These are phyloP conservation scores for Microctonus aethiopoides DNA, from an alignment of 2,888 invertebrate species.

Conservation along the genomic window DNA sequence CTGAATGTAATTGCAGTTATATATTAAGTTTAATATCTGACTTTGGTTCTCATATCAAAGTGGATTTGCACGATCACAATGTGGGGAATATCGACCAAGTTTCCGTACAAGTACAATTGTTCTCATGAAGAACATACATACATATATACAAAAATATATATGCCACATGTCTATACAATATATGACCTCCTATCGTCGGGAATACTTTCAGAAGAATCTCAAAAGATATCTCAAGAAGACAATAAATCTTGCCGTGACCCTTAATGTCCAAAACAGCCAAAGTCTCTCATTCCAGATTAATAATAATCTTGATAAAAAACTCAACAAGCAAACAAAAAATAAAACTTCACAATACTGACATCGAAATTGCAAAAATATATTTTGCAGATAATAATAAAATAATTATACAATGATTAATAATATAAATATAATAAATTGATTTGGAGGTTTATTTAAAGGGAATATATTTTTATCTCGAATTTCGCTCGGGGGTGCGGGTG, in stretches of 20 bases:
- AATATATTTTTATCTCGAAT: too few relatives aligned
- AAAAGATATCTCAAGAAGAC: slow-evolving; percentile 55
- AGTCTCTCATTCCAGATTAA: slow-evolving; percentile 38
- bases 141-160: not conserved
- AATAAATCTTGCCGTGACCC: slow-evolving; percentile 60
- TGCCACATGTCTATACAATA: not conserved
- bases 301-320: too few relatives aligned
- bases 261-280: slow-evolving; percentile 63
- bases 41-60: slow-evolving; percentile 45
- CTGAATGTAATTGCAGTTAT: slow-evolving; percentile 64
- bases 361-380: too few relatives aligned
- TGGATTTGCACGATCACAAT: not conserved
- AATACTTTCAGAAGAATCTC: slow-evolving; percentile 27
- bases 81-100: slow-evolving; percentile 57
- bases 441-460: too few relatives aligned
- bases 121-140: not conserved
- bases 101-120: slow-evolving; percentile 39
- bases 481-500: not conserved
- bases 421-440: too few relatives aligned
- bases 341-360: too few relatives aligned
- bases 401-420: too few relatives aligned
- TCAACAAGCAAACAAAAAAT: too few relatives aligned
- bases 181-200: not conserved
- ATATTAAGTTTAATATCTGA: slow-evolving; percentile 64
- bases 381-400: too few relatives aligned